Conservation (phyloP, 2,888 invertebrate species). For the Melitaea athalia region DNA sequence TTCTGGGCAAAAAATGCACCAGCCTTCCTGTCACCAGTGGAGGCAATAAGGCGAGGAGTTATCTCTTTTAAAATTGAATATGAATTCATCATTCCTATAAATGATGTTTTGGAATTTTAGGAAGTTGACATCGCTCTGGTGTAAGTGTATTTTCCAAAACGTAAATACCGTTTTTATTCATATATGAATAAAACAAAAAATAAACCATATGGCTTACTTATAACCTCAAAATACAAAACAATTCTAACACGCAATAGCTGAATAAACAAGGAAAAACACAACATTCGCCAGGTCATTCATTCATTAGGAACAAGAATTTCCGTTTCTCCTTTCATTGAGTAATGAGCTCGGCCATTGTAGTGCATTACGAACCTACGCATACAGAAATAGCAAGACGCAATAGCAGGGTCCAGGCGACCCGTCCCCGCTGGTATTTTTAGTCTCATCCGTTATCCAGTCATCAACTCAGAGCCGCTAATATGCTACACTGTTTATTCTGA, state of each 20-base stretch:
- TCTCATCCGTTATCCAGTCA: slow-evolving; percentile 15
- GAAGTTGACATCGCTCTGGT: too few species aligned
- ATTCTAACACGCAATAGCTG: neutral
- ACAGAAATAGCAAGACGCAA: slow-evolving; percentile 17
- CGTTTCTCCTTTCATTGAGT: neutral
- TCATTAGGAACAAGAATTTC: neutral
- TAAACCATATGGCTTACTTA: too few species aligned
- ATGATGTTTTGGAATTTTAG: too few species aligned
- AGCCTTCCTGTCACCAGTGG: too few species aligned
- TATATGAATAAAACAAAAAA: too few species aligned
- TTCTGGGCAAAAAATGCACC: too few species aligned
- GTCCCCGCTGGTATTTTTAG: slow-evolving; percentile 19
- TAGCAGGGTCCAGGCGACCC: slow-evolving; percentile 15
- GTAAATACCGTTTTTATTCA: too few species aligned
- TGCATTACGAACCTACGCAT: slow-evolving; percentile 5
- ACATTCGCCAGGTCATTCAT: neutral
- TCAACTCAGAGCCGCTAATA: slow-evolving; percentile 1
- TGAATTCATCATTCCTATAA: too few species aligned
- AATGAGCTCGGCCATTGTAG: neutral
- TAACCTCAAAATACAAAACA: too few species aligned
- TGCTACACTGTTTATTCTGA: neutral
- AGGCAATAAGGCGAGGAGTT: too few species aligned
- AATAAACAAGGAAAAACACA: neutral
- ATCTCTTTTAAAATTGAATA: too few species aligned
- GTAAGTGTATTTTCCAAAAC: too few species aligned